Evolutionary conservation across 2,888 invertebrate species (phyloP).

Genomic region (Odontothrips loti): DNA sequence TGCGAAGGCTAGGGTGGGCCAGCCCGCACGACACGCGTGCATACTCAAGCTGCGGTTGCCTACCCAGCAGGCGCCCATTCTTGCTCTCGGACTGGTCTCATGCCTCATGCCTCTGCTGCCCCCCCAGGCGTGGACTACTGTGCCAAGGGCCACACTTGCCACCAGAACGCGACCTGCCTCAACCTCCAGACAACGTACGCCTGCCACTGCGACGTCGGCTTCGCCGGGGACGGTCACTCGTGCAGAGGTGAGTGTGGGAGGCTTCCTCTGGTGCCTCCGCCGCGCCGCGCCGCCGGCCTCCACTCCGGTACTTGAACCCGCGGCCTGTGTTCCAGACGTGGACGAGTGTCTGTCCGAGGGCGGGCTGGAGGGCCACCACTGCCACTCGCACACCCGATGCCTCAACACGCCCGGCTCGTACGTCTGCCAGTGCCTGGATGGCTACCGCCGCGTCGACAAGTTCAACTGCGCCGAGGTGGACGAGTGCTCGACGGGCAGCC

Average conservation of each 20-base stretch:
- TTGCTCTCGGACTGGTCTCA: too few species aligned
- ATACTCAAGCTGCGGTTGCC: too few species aligned
- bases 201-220: conserved; percentile 87
- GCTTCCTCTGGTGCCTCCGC: background rate
- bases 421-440: conserved; percentile 76
- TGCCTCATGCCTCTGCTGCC: too few species aligned
- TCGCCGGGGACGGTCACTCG: conserved; percentile 77
- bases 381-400: conserved; percentile 77
- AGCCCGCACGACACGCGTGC: too few species aligned
- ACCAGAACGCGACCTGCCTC: conserved; percentile 84
- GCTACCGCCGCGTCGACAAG: conserved; percentile 68
- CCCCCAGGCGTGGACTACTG: conserved; percentile 83
- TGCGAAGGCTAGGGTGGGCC: too few species aligned
- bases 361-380: conserved; percentile 75
- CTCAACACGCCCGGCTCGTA: conserved; percentile 79
- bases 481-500: conserved; percentile 68
- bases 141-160: conserved; percentile 82
- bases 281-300: background rate
- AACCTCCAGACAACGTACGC: conserved; percentile 86
- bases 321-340: conserved; percentile 57
- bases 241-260: conserved; percentile 60
- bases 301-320: background rate
- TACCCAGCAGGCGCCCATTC: too few species aligned
- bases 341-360: conserved; percentile 79
- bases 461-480: conserved; percentile 77